Conservation (phyloP, 2,888 invertebrate genomes). For the Melanotus villosus region DNA sequence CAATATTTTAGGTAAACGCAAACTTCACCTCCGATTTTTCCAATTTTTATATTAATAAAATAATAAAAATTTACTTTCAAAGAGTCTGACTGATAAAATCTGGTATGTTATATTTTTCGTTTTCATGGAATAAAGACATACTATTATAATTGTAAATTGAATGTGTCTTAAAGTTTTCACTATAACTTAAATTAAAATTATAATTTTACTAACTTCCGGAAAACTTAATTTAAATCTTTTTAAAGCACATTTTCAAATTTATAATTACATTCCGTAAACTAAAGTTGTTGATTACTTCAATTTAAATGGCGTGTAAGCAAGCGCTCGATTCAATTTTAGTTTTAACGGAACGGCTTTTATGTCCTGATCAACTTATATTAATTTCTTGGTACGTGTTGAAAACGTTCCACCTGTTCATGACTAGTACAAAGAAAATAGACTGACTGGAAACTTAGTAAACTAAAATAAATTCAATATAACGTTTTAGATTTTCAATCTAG, state of each 20-base stretch:
- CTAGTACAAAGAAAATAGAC: conserved; percentile 44
- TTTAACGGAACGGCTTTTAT: conserved; percentile 15
- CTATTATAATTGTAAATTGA: no score
- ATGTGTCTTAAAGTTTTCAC: no score
- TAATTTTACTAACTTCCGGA: no score
- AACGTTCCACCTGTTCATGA: conserved; percentile 41
- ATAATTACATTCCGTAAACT: conserved; percentile 12
- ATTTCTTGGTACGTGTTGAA: conserved; percentile 35
- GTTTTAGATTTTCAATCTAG: conserved; percentile 62
- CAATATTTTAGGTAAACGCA: no score
- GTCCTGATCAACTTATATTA: conserved; percentile 36
- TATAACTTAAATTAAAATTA: no score
- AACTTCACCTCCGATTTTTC: no score
- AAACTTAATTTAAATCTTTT: neutral
- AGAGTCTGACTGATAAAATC: no score
- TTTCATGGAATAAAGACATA: no score
- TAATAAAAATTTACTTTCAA: no score
- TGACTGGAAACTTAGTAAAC: conserved; percentile 44
- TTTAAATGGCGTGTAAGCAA: neutral
- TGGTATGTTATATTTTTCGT: no score
- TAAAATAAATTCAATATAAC: conserved; percentile 55
- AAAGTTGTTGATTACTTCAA: conserved; percentile 18
- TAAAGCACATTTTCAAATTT: conserved; percentile 16
- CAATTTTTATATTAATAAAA: no score
- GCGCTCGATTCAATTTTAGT: conserved; percentile 8